Percentiles rank a stretch among this genome's conserved stretches.
Evolutionary conservation across 2,888 invertebrate genomes (phyloP).

Genomic region (Celastrina argiolus): DNA sequence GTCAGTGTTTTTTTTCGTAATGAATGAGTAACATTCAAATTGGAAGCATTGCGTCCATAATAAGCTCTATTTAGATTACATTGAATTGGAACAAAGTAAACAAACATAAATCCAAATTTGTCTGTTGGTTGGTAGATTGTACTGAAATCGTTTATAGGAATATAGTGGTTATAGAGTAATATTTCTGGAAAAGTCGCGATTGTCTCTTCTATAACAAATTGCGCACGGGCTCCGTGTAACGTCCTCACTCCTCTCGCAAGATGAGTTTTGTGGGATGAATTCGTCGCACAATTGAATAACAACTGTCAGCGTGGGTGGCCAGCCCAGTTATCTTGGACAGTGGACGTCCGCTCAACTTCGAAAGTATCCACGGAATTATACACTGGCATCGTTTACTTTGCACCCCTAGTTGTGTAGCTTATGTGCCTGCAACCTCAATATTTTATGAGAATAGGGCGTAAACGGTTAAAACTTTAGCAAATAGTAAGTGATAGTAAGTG

Average conservation of each 20-base stretch:
- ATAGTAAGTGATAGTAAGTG: too few relatives aligned
- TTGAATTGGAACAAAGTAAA: too few relatives aligned
- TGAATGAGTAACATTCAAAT: too few relatives aligned
- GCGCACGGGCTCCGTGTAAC: constrained; percentile 42
- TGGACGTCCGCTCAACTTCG: constrained; percentile 35
- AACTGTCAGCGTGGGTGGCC: constrained; percentile 33
- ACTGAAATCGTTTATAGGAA: too few relatives aligned
- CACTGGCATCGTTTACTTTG: constrained; percentile 10
- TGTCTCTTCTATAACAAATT: constrained; percentile 44
- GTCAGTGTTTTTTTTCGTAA: too few relatives aligned
- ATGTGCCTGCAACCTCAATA: neutral
- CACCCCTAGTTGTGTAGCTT: neutral
- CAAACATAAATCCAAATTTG: too few relatives aligned
- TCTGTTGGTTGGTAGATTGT: too few relatives aligned
- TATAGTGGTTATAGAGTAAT: too few relatives aligned
- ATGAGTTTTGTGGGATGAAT: constrained; percentile 76
- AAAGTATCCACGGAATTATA: constrained; percentile 34
- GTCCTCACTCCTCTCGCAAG: constrained; percentile 54
- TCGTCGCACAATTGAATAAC: constrained; percentile 64
- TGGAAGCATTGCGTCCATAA: too few relatives aligned
- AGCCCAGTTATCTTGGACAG: constrained; percentile 44
- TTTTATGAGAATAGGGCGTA: neutral
- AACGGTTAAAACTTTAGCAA: too few relatives aligned
- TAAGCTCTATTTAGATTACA: too few relatives aligned
- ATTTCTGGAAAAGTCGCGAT: neutral